Evolutionary conservation across 2,797 vertebrate species (phyloP).

Genomic region (Anabacerthia variegaticeps): DNA sequence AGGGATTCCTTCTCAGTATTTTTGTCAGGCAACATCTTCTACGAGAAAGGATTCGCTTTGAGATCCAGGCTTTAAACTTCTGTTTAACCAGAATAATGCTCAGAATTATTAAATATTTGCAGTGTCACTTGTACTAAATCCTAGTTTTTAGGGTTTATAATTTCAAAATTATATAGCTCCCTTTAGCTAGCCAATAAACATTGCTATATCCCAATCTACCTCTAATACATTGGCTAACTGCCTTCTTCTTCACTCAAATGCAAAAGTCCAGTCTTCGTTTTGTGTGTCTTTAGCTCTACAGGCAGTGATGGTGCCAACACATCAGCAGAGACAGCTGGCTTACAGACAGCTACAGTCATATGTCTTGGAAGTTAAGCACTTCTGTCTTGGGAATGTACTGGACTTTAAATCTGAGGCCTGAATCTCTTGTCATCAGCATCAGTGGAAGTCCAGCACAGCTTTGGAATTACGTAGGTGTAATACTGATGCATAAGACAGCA

Average conservation of each 20-base stretch:
- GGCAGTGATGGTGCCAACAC: background rate
- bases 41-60: background rate
- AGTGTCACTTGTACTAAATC: background rate
- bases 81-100: conserved; percentile 19
- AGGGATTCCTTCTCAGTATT: background rate
- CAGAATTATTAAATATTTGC: background rate
- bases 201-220: background rate
- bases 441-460: background rate
- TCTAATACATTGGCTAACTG: background rate
- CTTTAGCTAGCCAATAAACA: background rate
- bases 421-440: background rate
- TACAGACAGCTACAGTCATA: background rate
- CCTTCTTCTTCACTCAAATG: background rate
- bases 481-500: background rate
- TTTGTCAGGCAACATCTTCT: background rate
- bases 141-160: background rate
- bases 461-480: conserved; percentile 7
- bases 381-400: background rate
- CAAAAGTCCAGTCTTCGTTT: background rate
- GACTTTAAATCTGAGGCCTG: background rate
- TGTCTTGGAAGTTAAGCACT: background rate
- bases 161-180: background rate
- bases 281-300: background rate
- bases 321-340: background rate
- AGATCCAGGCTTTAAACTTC: background rate